phyloP scores from a whole-genome alignment of 2,113 vertebrate genomes.

The Poeciliopsis turrubarensis region DNA sequence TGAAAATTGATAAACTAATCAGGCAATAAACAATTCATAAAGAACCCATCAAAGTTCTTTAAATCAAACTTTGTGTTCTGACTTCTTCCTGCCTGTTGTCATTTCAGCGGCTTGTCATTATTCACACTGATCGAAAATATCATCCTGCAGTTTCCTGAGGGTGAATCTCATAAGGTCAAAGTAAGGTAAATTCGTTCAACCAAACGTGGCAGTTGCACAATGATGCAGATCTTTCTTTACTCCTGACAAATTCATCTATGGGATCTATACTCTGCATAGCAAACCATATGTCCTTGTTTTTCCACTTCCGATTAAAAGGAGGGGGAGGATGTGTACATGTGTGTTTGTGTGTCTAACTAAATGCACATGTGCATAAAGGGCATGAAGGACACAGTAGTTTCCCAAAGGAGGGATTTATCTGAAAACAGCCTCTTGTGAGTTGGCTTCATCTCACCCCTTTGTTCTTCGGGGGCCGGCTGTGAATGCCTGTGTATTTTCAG shows the following conservation, averaged over 20 bases:
- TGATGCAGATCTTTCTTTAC: background rate
- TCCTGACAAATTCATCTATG: background rate
- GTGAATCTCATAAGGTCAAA: background rate
- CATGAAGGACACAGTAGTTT: conserved; percentile 51
- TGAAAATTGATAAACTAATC: background rate
- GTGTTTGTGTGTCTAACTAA: conserved; percentile 12
- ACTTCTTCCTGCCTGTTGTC: background rate
- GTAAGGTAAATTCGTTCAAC: background rate
- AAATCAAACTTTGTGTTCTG: background rate
- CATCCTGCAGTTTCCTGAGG: background rate
- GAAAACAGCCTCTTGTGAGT: conserved; percentile 64
- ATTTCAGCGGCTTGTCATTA: background rate
- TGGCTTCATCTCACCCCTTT: conserved; percentile 54
- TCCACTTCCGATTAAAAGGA: conserved; percentile 3
- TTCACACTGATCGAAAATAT: background rate
- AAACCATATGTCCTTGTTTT: conserved; percentile 26
- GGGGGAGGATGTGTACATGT: background rate
- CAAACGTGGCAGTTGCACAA: background rate
- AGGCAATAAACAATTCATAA: background rate
- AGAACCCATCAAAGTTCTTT: background rate
- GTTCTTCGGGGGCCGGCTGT: conserved; percentile 42
- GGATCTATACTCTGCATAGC: background rate
- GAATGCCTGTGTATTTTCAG: conserved; percentile 3
- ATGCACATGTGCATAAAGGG: conserved; percentile 55
- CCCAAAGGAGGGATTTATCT: conserved; percentile 57